Conservation (phyloP, 1,140 invertebrate genomes). For the Sminthurides bifidus region DNA sequence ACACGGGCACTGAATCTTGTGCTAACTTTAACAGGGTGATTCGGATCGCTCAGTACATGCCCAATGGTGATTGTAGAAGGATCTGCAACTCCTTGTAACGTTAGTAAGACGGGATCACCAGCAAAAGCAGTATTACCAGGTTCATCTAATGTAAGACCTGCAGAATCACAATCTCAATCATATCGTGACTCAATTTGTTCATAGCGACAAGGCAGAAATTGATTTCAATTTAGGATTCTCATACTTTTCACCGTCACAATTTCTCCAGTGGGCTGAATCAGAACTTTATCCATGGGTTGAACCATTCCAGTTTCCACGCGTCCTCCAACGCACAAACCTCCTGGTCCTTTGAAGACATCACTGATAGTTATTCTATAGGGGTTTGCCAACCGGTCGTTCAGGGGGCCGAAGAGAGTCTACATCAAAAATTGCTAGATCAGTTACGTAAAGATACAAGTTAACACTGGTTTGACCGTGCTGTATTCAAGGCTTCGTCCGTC, state of each 20-base stretch:
- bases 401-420: conserved; percentile 70
- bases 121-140: conserved; percentile 67
- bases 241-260: conserved; percentile 58
- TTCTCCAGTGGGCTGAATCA: conserved; percentile 77
- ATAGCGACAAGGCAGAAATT: background rate
- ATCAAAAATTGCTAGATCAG: conserved; percentile 23
- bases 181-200: conserved; percentile 1
- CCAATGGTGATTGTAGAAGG: conserved; percentile 75
- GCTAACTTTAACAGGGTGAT: conserved; percentile 62
- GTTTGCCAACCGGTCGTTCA: conserved; percentile 69
- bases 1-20: conserved; percentile 77
- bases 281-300: conserved; percentile 69
- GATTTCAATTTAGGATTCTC: background rate
- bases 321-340: conserved; percentile 76
- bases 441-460: background rate
- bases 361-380: conserved; percentile 82
- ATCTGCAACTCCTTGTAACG: conserved; percentile 60
- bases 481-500: background rate
- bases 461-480: background rate
- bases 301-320: conserved; percentile 82
- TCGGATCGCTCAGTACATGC: conserved; percentile 69
- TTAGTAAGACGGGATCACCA: conserved; percentile 79
- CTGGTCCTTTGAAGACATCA: conserved; percentile 88
- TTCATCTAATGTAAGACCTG: conserved; percentile 61
- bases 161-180: conserved; percentile 26